Base-by-base conservation (phyloP, 2,888 invertebrate genomes). In the Taenaris catops region DNA sequence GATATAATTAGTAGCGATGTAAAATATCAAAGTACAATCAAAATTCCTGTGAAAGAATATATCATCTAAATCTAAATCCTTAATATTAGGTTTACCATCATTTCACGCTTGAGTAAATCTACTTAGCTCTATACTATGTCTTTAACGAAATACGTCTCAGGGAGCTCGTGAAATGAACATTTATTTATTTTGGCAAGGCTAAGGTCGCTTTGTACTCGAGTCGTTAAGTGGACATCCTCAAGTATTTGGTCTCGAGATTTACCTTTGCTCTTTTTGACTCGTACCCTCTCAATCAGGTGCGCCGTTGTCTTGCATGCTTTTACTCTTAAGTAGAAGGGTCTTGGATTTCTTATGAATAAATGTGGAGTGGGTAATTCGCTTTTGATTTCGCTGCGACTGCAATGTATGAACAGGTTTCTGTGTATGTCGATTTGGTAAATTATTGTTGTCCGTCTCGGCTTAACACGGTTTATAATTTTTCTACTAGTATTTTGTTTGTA, bases 171-270 rank as follows among this genome's bases (percentile, higher is more conserved):
- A 68, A 71, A 72, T 65, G 61, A 65, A 67, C 64, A 64, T 69
- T 61, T 80, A 76, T 79, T 80, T 79, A 72, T 68, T 66, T 63
- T 69, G 55, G 56, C 58, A 59, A 50, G 58, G 58, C 52, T 57
- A 53, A 58, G 55, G 51, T 50, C 54, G 56, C 65, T 72, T 73
- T 74, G 55, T 67, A 53, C 71, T 63, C 60, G 54, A 42, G 49
- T 58, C 62, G 63, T 57, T 76, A 81, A 84, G 84, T 80, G 81
- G 78, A 76, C 83, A 71, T 64, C 63, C 76, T 79, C 73, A 65
- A 81, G 81, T 78, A 71, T 83, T 84, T 83, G 83, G 79, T 63
- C 75, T 78, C 71, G 72, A 74, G 84, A 81, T 84, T 81, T 76
- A 76, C 76, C 76, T 80, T 72, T 79, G 83, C 81, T 80, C 81